Evolutionary conservation across 1,140 invertebrate species (phyloP).

Genomic region (Asbolus verrucosus): DNA sequence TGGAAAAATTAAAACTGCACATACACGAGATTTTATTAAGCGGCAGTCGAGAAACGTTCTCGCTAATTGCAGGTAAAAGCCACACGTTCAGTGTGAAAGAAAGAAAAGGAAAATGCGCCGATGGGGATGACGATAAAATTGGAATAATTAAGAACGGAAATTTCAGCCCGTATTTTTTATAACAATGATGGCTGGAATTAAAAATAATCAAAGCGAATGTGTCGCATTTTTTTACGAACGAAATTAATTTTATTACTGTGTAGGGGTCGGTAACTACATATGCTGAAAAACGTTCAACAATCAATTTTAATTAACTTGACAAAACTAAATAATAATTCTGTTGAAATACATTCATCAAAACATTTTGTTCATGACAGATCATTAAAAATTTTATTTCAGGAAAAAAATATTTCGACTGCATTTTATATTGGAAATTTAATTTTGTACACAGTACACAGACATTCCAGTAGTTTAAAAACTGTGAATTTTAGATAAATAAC

Average conservation of each 20-base stretch:
- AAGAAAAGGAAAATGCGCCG: slow-evolving; percentile 35
- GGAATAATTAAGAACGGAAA: slow-evolving; percentile 36
- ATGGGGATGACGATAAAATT: slow-evolving; percentile 38
- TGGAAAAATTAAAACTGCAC: slow-evolving; percentile 43
- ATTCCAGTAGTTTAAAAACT: too few species aligned
- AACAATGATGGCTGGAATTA: slow-evolving; percentile 34
- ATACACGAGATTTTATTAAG: slow-evolving; percentile 39
- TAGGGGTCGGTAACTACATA: neutral
- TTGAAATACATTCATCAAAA: too few species aligned
- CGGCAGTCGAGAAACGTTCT: slow-evolving; percentile 29
- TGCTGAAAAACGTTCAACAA: too few species aligned
- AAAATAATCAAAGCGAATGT: slow-evolving; percentile 34
- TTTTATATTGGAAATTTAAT: too few species aligned
- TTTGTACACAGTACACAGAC: too few species aligned
- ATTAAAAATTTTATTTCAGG: too few species aligned
- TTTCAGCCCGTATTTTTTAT: slow-evolving; percentile 32
- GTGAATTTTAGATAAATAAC: too few species aligned
- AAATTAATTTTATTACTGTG: slow-evolving; percentile 20
- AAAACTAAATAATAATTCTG: too few species aligned
- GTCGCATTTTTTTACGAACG: slow-evolving; percentile 13
- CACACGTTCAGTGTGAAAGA: slow-evolving; percentile 26
- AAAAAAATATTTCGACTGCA: too few species aligned
- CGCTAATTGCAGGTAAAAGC: slow-evolving; percentile 34
- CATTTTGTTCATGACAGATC: too few species aligned
- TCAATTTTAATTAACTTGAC: slow-evolving; percentile 21